Evolutionary conservation across 2,113 vertebrate species (phyloP).

Genomic region (Solea solea): DNA sequence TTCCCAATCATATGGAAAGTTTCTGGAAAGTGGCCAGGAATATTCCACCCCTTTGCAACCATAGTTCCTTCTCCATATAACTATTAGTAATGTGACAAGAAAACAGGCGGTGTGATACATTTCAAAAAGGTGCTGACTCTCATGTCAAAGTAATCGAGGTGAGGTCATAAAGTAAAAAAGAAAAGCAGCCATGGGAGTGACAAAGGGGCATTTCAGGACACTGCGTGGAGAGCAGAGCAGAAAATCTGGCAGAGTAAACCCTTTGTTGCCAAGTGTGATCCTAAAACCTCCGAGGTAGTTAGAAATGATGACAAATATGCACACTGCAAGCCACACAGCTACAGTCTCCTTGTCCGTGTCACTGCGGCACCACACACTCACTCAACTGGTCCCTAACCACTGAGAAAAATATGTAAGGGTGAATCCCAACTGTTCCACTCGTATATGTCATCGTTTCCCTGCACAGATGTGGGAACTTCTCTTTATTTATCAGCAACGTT

Average conservation of each 20-base stretch:
- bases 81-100: too few species aligned
- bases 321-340: conserved; percentile 36
- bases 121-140: too few species aligned
- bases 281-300: conserved; percentile 29
- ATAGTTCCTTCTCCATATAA: too few species aligned
- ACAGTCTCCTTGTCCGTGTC: conserved; percentile 9
- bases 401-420: conserved; percentile 7
- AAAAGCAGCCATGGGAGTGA: conserved; percentile 19
- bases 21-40: too few species aligned
- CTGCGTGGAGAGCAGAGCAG: conserved; percentile 5
- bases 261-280: conserved; percentile 24
- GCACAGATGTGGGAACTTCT: conserved; percentile 49
- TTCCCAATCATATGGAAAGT: too few species aligned
- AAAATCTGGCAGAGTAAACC: conserved; percentile 29
- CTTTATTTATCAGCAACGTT: conserved; percentile 58
- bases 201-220: conserved; percentile 35
- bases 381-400: neutral
- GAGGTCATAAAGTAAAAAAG: neutral
- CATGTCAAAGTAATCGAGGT: neutral
- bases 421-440: conserved; percentile 3
- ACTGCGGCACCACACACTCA: neutral
- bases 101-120: too few species aligned
- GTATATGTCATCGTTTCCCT: neutral
- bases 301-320: conserved; percentile 36
- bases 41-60: too few species aligned